phyloP scores from a whole-genome alignment of 2,888 invertebrate species.

The Sicus ferrugineus region DNA sequence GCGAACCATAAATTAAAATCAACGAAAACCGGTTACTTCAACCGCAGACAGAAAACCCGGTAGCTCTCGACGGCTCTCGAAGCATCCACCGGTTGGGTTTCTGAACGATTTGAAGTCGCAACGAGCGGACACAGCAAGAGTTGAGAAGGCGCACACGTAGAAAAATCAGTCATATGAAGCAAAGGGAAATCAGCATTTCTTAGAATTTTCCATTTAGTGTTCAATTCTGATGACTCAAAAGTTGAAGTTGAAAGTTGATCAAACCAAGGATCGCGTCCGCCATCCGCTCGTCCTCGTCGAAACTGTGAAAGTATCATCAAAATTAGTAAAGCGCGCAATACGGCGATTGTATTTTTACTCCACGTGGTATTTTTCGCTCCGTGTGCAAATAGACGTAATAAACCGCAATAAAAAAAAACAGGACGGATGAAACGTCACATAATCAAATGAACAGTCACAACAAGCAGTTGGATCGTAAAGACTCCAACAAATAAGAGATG shows the following conservation, averaged over 20 bases:
- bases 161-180: no score
- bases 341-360: background rate
- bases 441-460: background rate
- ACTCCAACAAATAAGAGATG: background rate
- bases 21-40: conserved; percentile 13
- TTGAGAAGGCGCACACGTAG: no score
- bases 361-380: background rate
- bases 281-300: no score
- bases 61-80: conserved; percentile 5
- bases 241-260: no score
- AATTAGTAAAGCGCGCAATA: no score
- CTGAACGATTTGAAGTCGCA: background rate
- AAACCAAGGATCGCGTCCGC: no score
- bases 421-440: background rate
- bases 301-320: no score
- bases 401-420: background rate
- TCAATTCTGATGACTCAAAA: no score
- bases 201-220: no score
- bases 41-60: background rate
- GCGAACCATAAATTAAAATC: conserved; percentile 7
- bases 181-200: no score
- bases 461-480: background rate
- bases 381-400: background rate
- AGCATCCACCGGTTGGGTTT: background rate
- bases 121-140: background rate